These are phyloP conservation scores for Corythoichthys intestinalis DNA, from an alignment of 2,113 vertebrate genomes.

Conservation along the genomic window DNA sequence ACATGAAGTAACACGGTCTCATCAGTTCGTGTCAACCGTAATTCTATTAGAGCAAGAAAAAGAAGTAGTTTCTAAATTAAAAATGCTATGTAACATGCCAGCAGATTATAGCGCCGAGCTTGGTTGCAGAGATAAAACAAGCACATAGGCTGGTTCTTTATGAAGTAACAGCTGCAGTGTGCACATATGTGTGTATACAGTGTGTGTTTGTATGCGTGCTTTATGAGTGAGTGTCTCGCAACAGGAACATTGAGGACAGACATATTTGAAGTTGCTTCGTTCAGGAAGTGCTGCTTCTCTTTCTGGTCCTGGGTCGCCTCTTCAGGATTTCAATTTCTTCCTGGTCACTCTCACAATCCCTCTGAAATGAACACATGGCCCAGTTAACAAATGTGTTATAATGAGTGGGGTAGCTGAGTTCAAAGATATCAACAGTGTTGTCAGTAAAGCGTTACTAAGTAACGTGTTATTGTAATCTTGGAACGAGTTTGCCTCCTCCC, in stretches of 20 bases:
- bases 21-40: constrained; percentile 28
- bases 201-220: constrained; percentile 2
- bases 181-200: not conserved
- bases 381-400: not conserved
- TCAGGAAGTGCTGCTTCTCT: constrained; percentile 87
- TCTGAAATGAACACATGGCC: constrained; percentile 55
- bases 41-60: constrained; percentile 9
- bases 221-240: constrained; percentile 20
- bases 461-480: no score
- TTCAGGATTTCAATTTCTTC: constrained; percentile 75
- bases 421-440: not conserved
- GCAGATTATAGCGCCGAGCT: constrained; percentile 12
- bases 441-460: no score
- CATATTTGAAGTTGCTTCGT: not conserved
- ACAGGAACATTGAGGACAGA: not conserved
- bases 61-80: not conserved
- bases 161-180: constrained; percentile 7
- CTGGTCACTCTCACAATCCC: constrained; percentile 89
- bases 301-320: constrained; percentile 73
- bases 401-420: no score
- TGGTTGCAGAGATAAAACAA: constrained; percentile 4
- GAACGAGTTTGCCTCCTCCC: no score
- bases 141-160: not conserved
- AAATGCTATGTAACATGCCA: constrained; percentile 17
- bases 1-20: constrained; percentile 9